phyloP scores from a whole-genome alignment of 1,140 invertebrate species.

The Homalodisca vitripennis region DNA sequence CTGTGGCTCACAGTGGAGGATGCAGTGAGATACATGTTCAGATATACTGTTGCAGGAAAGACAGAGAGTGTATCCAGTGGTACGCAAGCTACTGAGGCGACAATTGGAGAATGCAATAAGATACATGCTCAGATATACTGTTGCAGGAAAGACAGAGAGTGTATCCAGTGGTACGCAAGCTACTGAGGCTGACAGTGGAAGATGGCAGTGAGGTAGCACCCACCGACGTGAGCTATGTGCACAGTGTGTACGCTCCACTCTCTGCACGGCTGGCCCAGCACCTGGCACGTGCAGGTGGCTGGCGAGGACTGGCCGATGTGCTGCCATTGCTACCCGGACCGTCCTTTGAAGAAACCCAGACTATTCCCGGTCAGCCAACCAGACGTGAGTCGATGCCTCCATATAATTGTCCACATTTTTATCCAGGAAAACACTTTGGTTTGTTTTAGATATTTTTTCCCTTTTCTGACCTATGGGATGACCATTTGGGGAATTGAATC shows the following conservation, averaged over 20 bases:
- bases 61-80: slow-evolving; percentile 48
- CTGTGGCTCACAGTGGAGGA: slow-evolving; percentile 85
- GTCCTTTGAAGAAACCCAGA: slow-evolving; percentile 55
- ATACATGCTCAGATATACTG: too few relatives aligned
- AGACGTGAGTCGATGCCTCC: slow-evolving; percentile 26
- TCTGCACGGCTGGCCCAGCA: slow-evolving; percentile 85
- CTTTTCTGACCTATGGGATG: too few relatives aligned
- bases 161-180: slow-evolving; percentile 55
- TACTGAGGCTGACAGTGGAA: slow-evolving; percentile 80
- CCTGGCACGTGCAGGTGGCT: slow-evolving; percentile 78
- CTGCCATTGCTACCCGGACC: slow-evolving; percentile 64
- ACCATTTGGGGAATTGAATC: too few relatives aligned
- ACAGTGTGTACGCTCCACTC: slow-evolving; percentile 92
- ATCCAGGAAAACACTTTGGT: too few relatives aligned
- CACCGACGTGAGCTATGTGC: slow-evolving; percentile 90
- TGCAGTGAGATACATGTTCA: too few relatives aligned
- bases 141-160: slow-evolving; percentile 42
- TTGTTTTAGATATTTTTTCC: too few relatives aligned
- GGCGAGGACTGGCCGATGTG: slow-evolving; percentile 69
- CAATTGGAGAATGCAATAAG: slow-evolving; percentile 89
- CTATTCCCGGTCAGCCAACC: slow-evolving; percentile 44
- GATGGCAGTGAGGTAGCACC: slow-evolving; percentile 81
- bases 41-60: slow-evolving; percentile 40
- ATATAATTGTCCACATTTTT: neutral
- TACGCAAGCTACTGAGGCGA: slow-evolving; percentile 66